These are phyloP conservation scores for Petaurus breviceps DNA, from an alignment of 2,113 vertebrate genomes.

Conservation along the genomic window DNA sequence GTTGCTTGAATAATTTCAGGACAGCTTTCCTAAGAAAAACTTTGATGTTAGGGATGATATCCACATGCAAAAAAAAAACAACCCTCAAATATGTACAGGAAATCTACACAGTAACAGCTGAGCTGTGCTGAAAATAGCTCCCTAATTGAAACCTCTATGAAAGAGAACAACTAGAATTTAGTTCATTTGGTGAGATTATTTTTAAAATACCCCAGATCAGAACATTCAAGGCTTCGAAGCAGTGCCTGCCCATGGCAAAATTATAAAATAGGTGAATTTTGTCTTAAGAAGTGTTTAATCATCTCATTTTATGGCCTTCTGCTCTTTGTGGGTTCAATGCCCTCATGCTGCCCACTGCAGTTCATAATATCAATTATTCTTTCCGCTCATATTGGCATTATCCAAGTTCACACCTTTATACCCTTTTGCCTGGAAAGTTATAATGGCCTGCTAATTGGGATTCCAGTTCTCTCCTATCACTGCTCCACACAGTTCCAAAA, in stretches of 20 bases:
- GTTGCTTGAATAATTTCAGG: not conserved
- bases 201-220: not conserved
- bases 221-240: not conserved
- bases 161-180: not conserved
- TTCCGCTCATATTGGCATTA: not conserved
- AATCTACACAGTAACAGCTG: not conserved
- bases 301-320: not conserved
- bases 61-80: not conserved
- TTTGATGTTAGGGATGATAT: not conserved
- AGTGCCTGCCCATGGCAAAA: not conserved
- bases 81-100: not conserved
- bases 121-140: not conserved
- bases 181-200: not conserved
- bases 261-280: not conserved
- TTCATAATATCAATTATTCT: not conserved
- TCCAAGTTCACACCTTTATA: not conserved
- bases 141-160: not conserved
- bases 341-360: not conserved
- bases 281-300: not conserved
- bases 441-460: not conserved
- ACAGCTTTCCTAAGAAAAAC: not conserved
- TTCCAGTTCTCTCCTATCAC: not conserved
- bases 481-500: not conserved
- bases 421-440: not conserved
- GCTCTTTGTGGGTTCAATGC: not conserved